Evolutionary conservation across 1,140 invertebrate genomes (phyloP).

Genomic region (Drosophila nasuta): DNA sequence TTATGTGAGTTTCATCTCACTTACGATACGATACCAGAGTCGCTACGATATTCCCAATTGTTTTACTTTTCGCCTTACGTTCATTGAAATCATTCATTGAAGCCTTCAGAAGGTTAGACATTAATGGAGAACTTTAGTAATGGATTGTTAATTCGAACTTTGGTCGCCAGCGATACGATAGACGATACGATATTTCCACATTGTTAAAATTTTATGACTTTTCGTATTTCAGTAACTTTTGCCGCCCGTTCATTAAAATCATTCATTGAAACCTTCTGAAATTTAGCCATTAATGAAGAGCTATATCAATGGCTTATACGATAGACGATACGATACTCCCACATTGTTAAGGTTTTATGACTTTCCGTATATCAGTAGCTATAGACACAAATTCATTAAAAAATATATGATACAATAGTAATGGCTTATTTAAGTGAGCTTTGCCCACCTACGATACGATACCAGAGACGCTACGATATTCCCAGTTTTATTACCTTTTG

Average conservation of each 20-base stretch:
- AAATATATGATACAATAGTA: not conserved
- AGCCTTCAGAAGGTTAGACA: no score
- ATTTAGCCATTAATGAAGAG: no score
- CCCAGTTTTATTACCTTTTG: not conserved
- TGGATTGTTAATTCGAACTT: no score
- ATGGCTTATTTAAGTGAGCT: not conserved
- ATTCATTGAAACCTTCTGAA: no score
- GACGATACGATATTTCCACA: no score
- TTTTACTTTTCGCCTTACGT: not conserved
- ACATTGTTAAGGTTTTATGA: not conserved
- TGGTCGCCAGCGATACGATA: no score
- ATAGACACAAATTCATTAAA: no score
- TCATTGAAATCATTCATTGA: no score
- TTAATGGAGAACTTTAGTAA: no score
- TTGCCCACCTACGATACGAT: slow-evolving; percentile 5
- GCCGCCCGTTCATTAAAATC: no score
- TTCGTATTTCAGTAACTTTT: not conserved
- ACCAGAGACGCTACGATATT: not conserved
- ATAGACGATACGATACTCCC: not conserved
- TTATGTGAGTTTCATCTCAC: not conserved
- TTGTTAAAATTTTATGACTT: no score
- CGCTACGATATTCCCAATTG: not conserved
- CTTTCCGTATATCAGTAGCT: no score
- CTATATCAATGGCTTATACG: not conserved
- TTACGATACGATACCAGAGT: slow-evolving; percentile 8